Conservation (phyloP, 2,888 invertebrate genomes). For the Drosophila yooni region DNA sequence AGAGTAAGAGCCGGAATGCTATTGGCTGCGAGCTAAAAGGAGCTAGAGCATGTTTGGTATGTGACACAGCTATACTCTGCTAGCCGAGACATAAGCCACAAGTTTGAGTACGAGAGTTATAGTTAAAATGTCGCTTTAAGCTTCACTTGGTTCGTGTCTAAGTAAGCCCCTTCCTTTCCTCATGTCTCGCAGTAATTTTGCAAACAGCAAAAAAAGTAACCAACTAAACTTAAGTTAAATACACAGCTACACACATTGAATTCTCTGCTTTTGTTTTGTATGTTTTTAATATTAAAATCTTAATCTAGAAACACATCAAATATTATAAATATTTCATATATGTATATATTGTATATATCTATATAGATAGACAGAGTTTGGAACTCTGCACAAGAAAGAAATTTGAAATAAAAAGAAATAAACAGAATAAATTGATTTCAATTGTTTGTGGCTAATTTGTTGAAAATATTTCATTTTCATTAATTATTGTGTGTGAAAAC, state of each 20-base stretch:
- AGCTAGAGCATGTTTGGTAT: slow-evolving; percentile 10
- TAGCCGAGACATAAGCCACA: slow-evolving; percentile 30
- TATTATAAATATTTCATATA: slow-evolving; percentile 72
- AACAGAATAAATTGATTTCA: slow-evolving; percentile 30
- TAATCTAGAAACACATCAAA: slow-evolving; percentile 77
- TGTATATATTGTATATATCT: slow-evolving; percentile 57
- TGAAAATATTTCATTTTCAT: slow-evolving; percentile 13
- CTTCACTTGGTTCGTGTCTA: not conserved
- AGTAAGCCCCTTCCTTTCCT: not conserved
- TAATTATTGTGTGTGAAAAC: not conserved
- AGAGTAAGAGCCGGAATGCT: slow-evolving; percentile 10
- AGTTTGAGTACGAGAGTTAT: too few relatives aligned
- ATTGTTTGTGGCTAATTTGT: slow-evolving; percentile 33
- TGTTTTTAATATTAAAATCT: slow-evolving; percentile 76
- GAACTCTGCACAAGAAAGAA: slow-evolving; percentile 55
- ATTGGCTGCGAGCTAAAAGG: not conserved
- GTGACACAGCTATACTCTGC: slow-evolving; percentile 22
- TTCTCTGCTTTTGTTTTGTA: slow-evolving; percentile 51
- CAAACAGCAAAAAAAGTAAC: not conserved
- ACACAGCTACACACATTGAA: slow-evolving; percentile 80
- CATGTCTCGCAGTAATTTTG: not conserved
- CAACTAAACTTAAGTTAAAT: slow-evolving; percentile 72
- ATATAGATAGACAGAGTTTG: slow-evolving; percentile 57
- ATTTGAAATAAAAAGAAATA: slow-evolving; percentile 18
- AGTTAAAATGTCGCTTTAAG: not conserved